These are phyloP conservation scores for Erpobdella octoculata DNA, from an alignment of 2,888 invertebrate species.

Conservation along the genomic window DNA sequence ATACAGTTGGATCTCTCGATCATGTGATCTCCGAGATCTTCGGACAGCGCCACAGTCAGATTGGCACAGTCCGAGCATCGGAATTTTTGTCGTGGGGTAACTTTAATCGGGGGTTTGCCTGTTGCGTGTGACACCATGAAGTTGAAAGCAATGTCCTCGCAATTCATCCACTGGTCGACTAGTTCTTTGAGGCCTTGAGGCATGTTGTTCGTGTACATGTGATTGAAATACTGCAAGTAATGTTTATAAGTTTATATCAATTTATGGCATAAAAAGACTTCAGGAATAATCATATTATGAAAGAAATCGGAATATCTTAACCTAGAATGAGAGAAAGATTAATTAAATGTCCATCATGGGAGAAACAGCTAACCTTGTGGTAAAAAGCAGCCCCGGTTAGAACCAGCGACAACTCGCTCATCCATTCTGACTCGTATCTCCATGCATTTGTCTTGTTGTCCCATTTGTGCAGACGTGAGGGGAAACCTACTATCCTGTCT, in stretches of 20 bases:
- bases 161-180: conserved; percentile 93
- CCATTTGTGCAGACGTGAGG: conserved; percentile 86
- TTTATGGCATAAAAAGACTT: no score
- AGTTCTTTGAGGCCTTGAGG: conserved; percentile 74
- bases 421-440: conserved; percentile 96
- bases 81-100: conserved; percentile 84
- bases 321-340: no score
- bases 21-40: conserved; percentile 75
- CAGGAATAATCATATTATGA: no score
- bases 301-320: no score
- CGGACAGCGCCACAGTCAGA: conserved; percentile 83
- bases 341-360: no score
- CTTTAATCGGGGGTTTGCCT: conserved; percentile 79
- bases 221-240: conserved; percentile 71
- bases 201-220: conserved; percentile 81
- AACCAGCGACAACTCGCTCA: conserved; percentile 83
- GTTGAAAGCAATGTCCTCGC: conserved; percentile 96
- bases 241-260: no score
- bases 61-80: conserved; percentile 90
- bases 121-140: conserved; percentile 87
- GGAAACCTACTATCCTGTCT: conserved; percentile 89
- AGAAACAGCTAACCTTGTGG: conserved; percentile 64
- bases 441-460: conserved; percentile 76
- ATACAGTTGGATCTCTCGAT: conserved; percentile 80
- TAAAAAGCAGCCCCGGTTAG: conserved; percentile 92